Evolutionary conservation across 2,888 invertebrate species (phyloP).

Genomic region (Noctua comes): DNA sequence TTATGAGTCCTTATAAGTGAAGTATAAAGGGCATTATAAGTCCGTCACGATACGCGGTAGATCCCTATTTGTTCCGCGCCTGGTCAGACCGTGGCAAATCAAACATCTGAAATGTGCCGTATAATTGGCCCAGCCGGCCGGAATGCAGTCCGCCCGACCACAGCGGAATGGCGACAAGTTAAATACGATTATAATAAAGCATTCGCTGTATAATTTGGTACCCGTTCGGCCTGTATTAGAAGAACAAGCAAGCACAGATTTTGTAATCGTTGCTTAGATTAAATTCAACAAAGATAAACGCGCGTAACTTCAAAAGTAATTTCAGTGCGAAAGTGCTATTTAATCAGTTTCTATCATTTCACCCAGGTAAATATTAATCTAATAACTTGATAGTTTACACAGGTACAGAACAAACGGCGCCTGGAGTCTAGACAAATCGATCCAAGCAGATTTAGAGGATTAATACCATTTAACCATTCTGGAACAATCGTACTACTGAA

Average conservation of each 20-base stretch:
- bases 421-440: constrained; percentile 58
- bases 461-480: constrained; percentile 4
- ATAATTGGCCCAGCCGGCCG: constrained; percentile 60
- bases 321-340: constrained; percentile 12
- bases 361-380: constrained; percentile 15
- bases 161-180: constrained; percentile 47
- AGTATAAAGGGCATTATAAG: constrained; percentile 57
- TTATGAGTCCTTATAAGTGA: constrained; percentile 53
- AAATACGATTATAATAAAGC: constrained; percentile 53
- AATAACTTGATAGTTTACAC: constrained; percentile 9
- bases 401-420: constrained; percentile 25
- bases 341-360: constrained; percentile 10
- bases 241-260: not conserved
- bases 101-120: constrained; percentile 67
- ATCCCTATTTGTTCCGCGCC: constrained; percentile 51
- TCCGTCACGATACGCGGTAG: constrained; percentile 46
- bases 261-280: constrained; percentile 16
- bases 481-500: not conserved
- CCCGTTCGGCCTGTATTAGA: constrained; percentile 12
- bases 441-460: constrained; percentile 30
- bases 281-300: constrained; percentile 11
- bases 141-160: constrained; percentile 60
- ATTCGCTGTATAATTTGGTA: constrained; percentile 36
- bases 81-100: constrained; percentile 66
- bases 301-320: not conserved